Percentiles rank a stretch among this genome's conserved stretches.
These are phyloP conservation scores for Sebastes flavidus DNA, from an alignment of 2,797 vertebrate genomes.

Conservation along the genomic window DNA sequence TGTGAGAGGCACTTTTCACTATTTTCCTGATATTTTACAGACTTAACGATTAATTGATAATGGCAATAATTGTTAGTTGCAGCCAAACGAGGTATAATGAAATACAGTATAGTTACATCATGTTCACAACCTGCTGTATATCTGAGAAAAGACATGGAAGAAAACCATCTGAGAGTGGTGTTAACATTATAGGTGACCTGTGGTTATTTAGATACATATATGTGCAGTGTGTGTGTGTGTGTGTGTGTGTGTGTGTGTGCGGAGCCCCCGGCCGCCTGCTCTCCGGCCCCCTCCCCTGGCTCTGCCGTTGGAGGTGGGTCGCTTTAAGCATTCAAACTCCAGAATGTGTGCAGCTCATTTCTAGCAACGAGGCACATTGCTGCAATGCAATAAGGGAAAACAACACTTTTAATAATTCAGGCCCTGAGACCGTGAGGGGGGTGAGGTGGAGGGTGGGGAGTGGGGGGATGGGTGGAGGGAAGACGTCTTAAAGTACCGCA, in stretches of 20 bases:
- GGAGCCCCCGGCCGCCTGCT: conserved; percentile 4
- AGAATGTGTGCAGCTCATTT: conserved; percentile 67
- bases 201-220: conserved; percentile 16
- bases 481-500: conserved; percentile 75
- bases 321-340: conserved; percentile 62
- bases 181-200: background rate
- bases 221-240: background rate
- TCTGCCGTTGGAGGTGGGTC: conserved; percentile 50
- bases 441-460: conserved; percentile 4
- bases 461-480: conserved; percentile 18
- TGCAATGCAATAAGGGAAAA: conserved; percentile 84
- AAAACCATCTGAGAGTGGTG: background rate
- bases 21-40: background rate
- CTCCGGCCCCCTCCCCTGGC: conserved; percentile 35
- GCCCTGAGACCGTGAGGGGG: conserved; percentile 63
- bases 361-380: conserved; percentile 76
- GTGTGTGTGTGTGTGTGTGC: background rate
- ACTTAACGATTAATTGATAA: background rate
- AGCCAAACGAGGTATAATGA: background rate
- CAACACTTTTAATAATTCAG: conserved; percentile 86
- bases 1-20: background rate
- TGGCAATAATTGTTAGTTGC: background rate
- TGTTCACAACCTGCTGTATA: background rate
- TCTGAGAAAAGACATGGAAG: background rate
- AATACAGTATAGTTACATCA: background rate